Percentiles rank a stretch among this genome's conserved stretches.
Evolutionary conservation across 2,888 invertebrate genomes (phyloP).

Genomic region (Melolontha melolontha): DNA sequence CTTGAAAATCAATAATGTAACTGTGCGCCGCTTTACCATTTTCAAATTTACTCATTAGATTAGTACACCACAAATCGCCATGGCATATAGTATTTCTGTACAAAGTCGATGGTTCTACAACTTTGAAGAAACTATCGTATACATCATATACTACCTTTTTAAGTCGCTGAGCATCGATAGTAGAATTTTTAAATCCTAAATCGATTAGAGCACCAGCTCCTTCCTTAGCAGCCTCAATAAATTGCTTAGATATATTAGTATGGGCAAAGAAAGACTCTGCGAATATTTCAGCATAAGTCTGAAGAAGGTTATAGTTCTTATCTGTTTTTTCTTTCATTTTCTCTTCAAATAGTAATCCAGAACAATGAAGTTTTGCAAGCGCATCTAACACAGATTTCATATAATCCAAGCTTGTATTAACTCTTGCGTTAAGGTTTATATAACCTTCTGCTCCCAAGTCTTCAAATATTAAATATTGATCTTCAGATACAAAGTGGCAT

Average conservation of each 20-base stretch:
- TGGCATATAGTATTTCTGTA: constrained; percentile 71
- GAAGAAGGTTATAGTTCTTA: constrained; percentile 41
- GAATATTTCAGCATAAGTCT: constrained; percentile 51
- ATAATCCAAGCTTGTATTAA: constrained; percentile 49
- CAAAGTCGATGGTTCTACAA: constrained; percentile 60
- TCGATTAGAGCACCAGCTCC: constrained; percentile 17
- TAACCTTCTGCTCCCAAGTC: constrained; percentile 58
- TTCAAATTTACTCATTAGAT: constrained; percentile 55
- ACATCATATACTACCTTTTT: not conserved
- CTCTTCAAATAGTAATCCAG: constrained; percentile 61
- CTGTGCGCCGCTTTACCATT: constrained; percentile 22
- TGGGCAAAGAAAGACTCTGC: constrained; percentile 46
- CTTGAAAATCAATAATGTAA: constrained; percentile 44
- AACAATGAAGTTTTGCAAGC: constrained; percentile 55
- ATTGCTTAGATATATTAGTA: not conserved
- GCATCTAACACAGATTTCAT: constrained; percentile 50
- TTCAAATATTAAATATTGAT: constrained; percentile 60
- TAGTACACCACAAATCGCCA: constrained; percentile 75
- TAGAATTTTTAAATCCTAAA: not conserved
- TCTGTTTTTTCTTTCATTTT: constrained; percentile 38
- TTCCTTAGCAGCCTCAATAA: constrained; percentile 1
- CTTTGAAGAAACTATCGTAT: constrained; percentile 37
- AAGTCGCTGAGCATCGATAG: not conserved
- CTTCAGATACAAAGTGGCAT: constrained; percentile 54
- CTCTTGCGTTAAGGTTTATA: constrained; percentile 48